phyloP scores from a whole-genome alignment of 2,113 vertebrate species.

The Callithrix jacchus region DNA sequence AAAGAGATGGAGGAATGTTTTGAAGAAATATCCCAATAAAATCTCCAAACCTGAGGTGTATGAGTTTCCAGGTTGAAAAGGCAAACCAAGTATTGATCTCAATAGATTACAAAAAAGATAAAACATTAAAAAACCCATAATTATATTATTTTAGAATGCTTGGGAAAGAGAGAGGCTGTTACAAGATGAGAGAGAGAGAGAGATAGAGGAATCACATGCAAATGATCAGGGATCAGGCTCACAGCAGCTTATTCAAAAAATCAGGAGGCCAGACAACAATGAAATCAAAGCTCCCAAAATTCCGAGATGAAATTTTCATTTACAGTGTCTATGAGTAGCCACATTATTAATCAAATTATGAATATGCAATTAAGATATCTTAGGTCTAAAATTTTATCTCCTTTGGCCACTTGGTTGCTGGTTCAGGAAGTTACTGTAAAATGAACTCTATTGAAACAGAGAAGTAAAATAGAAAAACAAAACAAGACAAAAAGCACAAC shows the following conservation, averaged over 20 bases:
- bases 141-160: neutral
- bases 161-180: neutral
- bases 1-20: neutral
- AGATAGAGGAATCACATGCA: neutral
- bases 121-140: neutral
- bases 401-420: neutral
- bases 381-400: neutral
- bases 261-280: neutral
- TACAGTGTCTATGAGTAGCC: neutral
- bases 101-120: neutral
- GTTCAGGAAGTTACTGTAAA: neutral
- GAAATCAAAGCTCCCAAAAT: neutral
- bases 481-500: neutral
- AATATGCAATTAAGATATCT: neutral
- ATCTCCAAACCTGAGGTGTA: neutral
- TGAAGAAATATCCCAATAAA: conserved; percentile 1
- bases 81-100: neutral
- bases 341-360: neutral
- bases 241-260: neutral
- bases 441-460: neutral
- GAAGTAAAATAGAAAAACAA: neutral
- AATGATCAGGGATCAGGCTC: neutral
- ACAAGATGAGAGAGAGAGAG: neutral
- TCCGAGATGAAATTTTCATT: neutral
- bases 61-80: neutral